Conservation (phyloP, 2,888 invertebrate genomes). For the Ptychoptera contaminata region DNA sequence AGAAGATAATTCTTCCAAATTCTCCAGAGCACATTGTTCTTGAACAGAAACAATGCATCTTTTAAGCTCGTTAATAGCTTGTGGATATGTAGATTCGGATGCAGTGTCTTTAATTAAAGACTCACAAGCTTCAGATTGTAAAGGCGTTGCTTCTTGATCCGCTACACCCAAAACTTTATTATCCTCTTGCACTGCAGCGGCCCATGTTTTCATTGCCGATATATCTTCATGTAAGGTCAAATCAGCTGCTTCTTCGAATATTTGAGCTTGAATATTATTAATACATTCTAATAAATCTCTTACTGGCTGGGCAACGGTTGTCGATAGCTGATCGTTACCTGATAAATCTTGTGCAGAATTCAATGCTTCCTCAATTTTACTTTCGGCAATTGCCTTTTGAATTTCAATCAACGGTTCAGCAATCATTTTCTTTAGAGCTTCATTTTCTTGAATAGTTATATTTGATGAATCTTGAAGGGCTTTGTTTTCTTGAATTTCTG, state of each 20-base stretch:
- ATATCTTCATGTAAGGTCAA: conserved; percentile 41
- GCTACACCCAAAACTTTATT: not conserved
- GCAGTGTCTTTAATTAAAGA: not conserved
- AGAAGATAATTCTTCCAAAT: conserved; percentile 16
- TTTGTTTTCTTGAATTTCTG: conserved; percentile 19
- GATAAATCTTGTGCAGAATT: conserved; percentile 1
- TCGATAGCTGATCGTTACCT: not conserved
- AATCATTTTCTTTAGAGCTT: conserved; percentile 6
- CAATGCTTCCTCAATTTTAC: conserved; percentile 6
- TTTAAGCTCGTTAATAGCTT: conserved; percentile 8
- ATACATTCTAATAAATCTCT: conserved; percentile 19
- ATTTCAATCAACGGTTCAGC: conserved; percentile 9
- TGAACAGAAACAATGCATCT: conserved; percentile 15
- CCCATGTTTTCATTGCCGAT: conserved; percentile 39
- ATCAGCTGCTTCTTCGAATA: conserved; percentile 34
- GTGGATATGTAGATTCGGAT: not conserved
- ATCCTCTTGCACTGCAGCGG: conserved; percentile 20
- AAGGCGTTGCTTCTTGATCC: not conserved
- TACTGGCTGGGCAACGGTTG: conserved; percentile 9
- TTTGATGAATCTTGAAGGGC: not conserved
- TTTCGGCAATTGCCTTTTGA: conserved; percentile 4
- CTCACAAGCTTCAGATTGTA: not conserved
- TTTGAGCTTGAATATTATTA: conserved; percentile 19
- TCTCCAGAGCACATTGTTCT: conserved; percentile 30
- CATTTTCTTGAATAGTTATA: not conserved